Percentiles rank a stretch among this genome's conserved stretches.
These are phyloP conservation scores for Pectinophora gossypiella DNA, from an alignment of 1,140 invertebrate genomes.

Conservation along the genomic window DNA sequence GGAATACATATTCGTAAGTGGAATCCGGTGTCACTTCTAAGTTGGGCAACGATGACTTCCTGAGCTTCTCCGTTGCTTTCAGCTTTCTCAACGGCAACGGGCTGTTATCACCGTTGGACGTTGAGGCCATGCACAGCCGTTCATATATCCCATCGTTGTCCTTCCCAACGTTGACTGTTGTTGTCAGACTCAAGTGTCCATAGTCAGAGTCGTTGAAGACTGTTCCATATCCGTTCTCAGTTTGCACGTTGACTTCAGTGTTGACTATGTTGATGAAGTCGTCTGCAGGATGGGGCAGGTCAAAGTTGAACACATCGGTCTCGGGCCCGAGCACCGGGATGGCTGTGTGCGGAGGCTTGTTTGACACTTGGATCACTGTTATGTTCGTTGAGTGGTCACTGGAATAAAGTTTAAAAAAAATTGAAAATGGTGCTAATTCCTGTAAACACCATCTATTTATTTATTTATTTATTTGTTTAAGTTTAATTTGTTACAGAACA, in stretches of 20 bases:
- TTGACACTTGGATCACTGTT: conserved; percentile 62
- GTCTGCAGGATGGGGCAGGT: conserved; percentile 34
- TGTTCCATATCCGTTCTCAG: conserved; percentile 40
- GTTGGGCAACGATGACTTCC: conserved; percentile 60
- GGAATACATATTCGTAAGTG: conserved; percentile 54
- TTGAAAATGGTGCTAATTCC: too few relatives aligned
- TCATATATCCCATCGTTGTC: conserved; percentile 44
- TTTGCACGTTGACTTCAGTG: conserved; percentile 34
- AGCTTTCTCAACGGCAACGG: conserved; percentile 32
- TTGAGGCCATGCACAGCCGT: conserved; percentile 54
- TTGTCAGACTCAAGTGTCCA: conserved; percentile 56
- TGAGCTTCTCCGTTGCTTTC: conserved; percentile 37
- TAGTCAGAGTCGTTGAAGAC: conserved; percentile 48
- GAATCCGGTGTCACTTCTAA: conserved; percentile 37
- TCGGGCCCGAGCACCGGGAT: conserved; percentile 51
- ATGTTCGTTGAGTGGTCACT: conserved; percentile 50
- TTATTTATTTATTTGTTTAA: too few relatives aligned
- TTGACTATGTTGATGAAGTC: conserved; percentile 62
- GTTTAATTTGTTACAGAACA: too few relatives aligned
- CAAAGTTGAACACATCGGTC: conserved; percentile 51
- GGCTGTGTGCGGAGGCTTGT: conserved; percentile 57
- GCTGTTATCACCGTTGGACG: conserved; percentile 34
- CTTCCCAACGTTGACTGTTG: conserved; percentile 42
- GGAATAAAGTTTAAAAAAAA: conserved; percentile 23
- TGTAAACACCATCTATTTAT: too few relatives aligned